These are phyloP conservation scores for Salpingus planirostris DNA, from an alignment of 2,888 invertebrate genomes.

Conservation along the genomic window DNA sequence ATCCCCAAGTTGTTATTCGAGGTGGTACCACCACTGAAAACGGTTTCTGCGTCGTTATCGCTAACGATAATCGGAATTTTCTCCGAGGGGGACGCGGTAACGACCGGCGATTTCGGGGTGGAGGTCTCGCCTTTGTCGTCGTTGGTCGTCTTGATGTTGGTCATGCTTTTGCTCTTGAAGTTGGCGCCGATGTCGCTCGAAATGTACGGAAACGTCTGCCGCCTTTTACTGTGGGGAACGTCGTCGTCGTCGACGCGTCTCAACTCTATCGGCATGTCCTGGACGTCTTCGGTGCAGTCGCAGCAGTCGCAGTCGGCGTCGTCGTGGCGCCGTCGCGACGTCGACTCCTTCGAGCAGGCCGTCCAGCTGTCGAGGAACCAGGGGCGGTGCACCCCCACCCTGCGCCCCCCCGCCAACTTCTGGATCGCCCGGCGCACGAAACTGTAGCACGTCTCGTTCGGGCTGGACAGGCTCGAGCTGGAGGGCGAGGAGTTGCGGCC, in stretches of 20 bases:
- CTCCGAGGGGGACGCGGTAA: conserved; percentile 8
- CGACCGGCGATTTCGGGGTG: conserved; percentile 7
- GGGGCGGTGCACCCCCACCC: conserved; percentile 46
- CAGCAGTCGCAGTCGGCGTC: conserved; percentile 51
- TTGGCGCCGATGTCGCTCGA: conserved; percentile 44
- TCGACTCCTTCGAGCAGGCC: conserved; percentile 36
- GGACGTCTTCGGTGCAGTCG: conserved; percentile 50
- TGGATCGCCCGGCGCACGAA: conserved; percentile 81
- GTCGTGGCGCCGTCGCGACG: conserved; percentile 39
- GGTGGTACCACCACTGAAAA: too few relatives aligned
- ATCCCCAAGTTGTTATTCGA: conserved; percentile 23
- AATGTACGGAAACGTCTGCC: conserved; percentile 44
- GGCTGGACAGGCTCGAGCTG: conserved; percentile 81
- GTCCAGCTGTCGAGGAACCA: conserved; percentile 81
- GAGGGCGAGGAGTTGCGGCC: conserved; percentile 56
- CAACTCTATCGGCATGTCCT: conserved; percentile 82
- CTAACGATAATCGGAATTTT: too few relatives aligned
- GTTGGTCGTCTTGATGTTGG: conserved; percentile 71
- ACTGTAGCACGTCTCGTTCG: conserved; percentile 90
- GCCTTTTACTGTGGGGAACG: conserved; percentile 47
- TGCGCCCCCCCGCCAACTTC: conserved; percentile 64
- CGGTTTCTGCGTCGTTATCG: too few relatives aligned
- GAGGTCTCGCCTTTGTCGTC: conserved; percentile 44
- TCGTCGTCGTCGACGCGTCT: conserved; percentile 63
- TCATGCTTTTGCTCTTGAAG: conserved; percentile 74